Evolutionary conservation across 2,797 vertebrate species (phyloP).

Genomic region (Yasuhikotakia modesta): DNA sequence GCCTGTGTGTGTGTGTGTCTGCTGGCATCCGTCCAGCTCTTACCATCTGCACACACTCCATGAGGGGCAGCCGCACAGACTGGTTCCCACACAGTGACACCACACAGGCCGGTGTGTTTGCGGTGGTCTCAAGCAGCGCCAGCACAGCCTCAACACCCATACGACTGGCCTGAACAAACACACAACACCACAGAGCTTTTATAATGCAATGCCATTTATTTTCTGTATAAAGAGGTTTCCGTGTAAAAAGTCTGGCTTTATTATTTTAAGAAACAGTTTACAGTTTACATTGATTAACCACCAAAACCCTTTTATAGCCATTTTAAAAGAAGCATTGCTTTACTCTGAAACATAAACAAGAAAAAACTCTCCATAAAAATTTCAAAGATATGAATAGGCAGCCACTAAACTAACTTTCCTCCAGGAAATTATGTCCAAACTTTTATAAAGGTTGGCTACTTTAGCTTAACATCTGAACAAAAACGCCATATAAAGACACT

Average conservation of each 20-base stretch:
- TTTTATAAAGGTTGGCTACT: too few species aligned
- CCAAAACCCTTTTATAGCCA: constrained; percentile 83
- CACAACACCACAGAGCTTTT: constrained; percentile 75
- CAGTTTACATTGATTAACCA: constrained; percentile 54
- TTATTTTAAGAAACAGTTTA: not conserved
- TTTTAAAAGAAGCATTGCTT: too few species aligned
- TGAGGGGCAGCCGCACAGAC: constrained; percentile 89
- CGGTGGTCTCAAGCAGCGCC: constrained; percentile 90
- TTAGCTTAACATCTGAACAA: too few species aligned
- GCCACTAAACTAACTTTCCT: too few species aligned
- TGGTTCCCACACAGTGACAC: constrained; percentile 95
- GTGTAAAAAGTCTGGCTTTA: not conserved
- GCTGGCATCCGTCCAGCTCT: constrained; percentile 65
- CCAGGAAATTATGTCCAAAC: too few species aligned
- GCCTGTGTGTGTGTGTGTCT: not conserved
- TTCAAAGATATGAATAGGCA: too few species aligned
- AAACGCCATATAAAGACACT: too few species aligned
- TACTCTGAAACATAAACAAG: too few species aligned
- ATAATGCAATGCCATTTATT: not conserved
- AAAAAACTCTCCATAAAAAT: too few species aligned
- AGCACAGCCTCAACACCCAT: constrained; percentile 97
- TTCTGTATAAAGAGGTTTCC: not conserved
- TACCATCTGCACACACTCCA: constrained; percentile 99
- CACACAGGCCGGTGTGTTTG: constrained; percentile 92
- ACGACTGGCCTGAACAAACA: constrained; percentile 94